A percentile compares a stretch with the other conserved stretches of the same genome.
phyloP scores from a whole-genome alignment of 2,888 invertebrate genomes.

The Melikaiella ostensackeni region DNA sequence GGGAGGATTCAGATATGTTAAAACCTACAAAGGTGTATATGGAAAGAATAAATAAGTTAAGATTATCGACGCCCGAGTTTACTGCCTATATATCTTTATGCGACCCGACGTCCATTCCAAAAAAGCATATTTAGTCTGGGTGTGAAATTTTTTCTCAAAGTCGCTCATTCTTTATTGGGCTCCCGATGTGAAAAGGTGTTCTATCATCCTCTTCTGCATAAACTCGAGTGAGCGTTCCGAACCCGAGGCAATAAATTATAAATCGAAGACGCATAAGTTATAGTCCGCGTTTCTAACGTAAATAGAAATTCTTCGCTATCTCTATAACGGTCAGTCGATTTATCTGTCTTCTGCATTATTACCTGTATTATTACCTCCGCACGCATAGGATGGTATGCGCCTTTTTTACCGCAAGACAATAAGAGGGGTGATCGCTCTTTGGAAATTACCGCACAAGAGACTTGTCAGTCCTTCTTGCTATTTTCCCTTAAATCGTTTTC shows the following conservation, averaged over 20 bases:
- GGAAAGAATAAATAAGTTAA: too few species aligned
- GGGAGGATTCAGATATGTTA: too few species aligned
- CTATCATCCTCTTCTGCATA: slow-evolving; percentile 20
- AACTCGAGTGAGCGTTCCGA: slow-evolving; percentile 42
- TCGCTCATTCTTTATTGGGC: slow-evolving; percentile 14
- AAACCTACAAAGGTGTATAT: too few species aligned
- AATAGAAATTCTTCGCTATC: slow-evolving; percentile 59
- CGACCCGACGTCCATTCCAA: too few species aligned
- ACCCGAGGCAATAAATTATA: slow-evolving; percentile 57
- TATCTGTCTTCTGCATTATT: slow-evolving; percentile 44
- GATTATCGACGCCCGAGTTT: too few species aligned
- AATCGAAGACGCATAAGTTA: slow-evolving; percentile 61
- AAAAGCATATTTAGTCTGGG: too few species aligned
- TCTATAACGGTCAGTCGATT: slow-evolving; percentile 54
- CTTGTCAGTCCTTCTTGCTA: not conserved
- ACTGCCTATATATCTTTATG: too few species aligned
- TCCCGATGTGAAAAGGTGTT: slow-evolving; percentile 40
- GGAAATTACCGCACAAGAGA: slow-evolving; percentile 42
- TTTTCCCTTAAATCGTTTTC: not conserved
- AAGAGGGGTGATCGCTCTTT: slow-evolving; percentile 30
- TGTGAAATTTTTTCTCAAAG: slow-evolving; percentile 3
- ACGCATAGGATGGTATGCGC: slow-evolving; percentile 9
- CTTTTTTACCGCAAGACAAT: slow-evolving; percentile 17
- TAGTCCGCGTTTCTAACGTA: slow-evolving; percentile 55
- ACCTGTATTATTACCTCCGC: slow-evolving; percentile 31